Conservation (phyloP, 2,113 vertebrate genomes). For the Phyllostomus discolor region DNA sequence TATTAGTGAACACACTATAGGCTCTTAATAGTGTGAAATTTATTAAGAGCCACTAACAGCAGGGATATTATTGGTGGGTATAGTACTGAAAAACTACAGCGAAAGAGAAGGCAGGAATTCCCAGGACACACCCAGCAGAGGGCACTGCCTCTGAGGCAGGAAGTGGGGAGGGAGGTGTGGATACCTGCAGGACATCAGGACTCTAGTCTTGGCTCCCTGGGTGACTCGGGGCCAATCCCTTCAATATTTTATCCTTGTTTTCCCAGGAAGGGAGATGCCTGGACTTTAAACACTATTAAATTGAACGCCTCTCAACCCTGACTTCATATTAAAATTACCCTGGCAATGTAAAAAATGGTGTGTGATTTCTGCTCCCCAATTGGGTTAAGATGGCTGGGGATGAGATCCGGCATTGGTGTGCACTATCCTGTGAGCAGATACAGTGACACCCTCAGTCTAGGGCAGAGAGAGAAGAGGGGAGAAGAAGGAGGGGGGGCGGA, state of each 20-base stretch:
- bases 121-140: not conserved
- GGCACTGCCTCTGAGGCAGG: not conserved
- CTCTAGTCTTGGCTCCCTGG: not conserved
- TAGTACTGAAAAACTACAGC: not conserved
- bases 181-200: too few species aligned
- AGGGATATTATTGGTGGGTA: not conserved
- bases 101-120: not conserved
- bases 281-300: not conserved
- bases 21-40: conserved; percentile 62
- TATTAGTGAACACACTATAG: conserved; percentile 67
- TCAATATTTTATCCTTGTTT: not conserved
- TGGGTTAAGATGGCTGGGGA: not conserved
- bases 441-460: not conserved
- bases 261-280: not conserved
- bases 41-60: conserved; percentile 70
- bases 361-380: not conserved
- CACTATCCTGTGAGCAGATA: not conserved
- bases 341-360: not conserved
- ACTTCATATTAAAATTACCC: not conserved
- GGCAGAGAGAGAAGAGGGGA: fast-evolving
- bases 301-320: not conserved
- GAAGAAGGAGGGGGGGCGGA: not conserved
- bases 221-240: not conserved
- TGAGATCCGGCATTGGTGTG: not conserved
- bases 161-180: fast-evolving